Percentiles rank a stretch among this genome's conserved stretches.
Evolutionary conservation across 2,113 vertebrate species (phyloP).

Genomic region (Edolisoma coerulescens): DNA sequence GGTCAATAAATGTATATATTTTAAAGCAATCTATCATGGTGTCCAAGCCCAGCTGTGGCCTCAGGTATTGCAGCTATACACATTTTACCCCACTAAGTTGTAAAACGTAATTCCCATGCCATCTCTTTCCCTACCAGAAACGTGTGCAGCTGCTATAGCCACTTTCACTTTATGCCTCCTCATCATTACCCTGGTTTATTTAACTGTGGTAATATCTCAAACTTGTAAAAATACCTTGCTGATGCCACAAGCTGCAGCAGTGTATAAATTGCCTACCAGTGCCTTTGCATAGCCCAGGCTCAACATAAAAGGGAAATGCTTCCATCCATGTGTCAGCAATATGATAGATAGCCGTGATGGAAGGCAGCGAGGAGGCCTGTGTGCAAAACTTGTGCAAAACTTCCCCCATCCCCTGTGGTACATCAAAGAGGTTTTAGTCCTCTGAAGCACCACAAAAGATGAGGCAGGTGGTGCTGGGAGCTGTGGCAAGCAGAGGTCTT

Average conservation of each 20-base stretch:
- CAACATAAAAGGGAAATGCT: neutral
- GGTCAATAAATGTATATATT: rapidly evolving
- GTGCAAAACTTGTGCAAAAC: neutral
- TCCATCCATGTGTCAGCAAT: neutral
- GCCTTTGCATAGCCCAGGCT: neutral
- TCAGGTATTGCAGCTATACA: neutral
- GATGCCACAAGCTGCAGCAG: neutral
- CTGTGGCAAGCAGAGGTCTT: neutral
- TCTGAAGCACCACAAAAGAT: neutral
- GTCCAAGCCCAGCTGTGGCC: neutral
- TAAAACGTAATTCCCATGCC: neutral
- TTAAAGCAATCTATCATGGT: neutral
- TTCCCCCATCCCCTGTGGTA: neutral
- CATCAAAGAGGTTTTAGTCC: neutral
- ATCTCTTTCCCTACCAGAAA: neutral
- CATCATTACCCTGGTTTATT: neutral
- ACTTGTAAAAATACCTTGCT: neutral
- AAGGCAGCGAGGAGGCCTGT: neutral
- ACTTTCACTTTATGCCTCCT: neutral
- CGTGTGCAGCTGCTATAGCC: neutral
- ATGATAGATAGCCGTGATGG: neutral
- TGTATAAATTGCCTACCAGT: neutral
- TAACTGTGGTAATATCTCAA: neutral
- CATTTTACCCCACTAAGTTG: neutral
- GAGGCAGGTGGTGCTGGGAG: neutral